phyloP scores from a whole-genome alignment of 2,888 invertebrate species.

The Tetheella fluctuosa region DNA sequence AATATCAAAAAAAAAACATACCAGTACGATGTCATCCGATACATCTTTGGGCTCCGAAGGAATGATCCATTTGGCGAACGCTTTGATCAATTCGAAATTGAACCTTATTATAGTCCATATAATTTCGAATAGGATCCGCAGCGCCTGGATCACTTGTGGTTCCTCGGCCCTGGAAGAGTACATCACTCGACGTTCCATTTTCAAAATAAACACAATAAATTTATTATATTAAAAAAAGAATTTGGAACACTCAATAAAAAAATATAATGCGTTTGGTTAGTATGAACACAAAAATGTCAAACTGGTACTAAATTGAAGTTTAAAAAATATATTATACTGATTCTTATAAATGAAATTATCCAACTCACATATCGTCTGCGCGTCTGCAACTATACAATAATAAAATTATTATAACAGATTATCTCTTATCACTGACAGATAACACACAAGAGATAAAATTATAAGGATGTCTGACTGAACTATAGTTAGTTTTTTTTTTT shows the following conservation, averaged over 20 bases:
- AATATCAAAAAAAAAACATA: constrained; percentile 69
- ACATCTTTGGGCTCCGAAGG: constrained; percentile 87
- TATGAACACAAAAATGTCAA: neutral
- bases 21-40: constrained; percentile 89
- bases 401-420: neutral
- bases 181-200: neutral
- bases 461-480: neutral
- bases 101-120: constrained; percentile 75
- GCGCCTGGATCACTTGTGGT: constrained; percentile 50
- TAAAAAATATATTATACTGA: neutral
- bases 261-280: too few relatives aligned
- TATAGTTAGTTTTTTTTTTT: neutral
- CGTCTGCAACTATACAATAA: neutral
- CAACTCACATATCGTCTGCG: neutral
- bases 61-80: constrained; percentile 79
- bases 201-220: constrained; percentile 6
- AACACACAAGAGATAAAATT: neutral
- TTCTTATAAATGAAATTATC: too few relatives aligned
- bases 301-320: neutral
- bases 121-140: constrained; percentile 73
- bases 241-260: neutral
- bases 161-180: constrained; percentile 60
- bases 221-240: neutral
- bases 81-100: constrained; percentile 71
- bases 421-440: neutral